Percentiles rank a stretch among this genome's conserved stretches.
Evolutionary conservation across 2,113 vertebrate genomes (phyloP).

Genomic region (Condylura cristata): DNA sequence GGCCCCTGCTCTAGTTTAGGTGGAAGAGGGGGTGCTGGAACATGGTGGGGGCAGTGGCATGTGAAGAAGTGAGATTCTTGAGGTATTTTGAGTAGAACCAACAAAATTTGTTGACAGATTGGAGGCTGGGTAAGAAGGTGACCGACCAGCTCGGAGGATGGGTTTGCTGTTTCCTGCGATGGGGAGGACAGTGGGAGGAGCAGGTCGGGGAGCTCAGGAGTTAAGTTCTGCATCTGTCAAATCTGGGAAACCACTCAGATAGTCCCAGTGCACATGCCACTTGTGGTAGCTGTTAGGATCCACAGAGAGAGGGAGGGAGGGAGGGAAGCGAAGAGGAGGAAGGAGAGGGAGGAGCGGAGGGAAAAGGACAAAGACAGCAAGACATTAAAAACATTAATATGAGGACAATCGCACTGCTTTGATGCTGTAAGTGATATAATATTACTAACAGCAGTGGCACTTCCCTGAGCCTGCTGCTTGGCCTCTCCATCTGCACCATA

Average conservation of each 20-base stretch:
- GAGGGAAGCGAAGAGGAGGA: not conserved
- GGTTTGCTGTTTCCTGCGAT: not conserved
- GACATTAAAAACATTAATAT: not conserved
- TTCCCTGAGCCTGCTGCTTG: not conserved
- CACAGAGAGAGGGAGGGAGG: not conserved
- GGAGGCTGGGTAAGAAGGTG: not conserved
- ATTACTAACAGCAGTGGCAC: not conserved
- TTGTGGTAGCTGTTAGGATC: not conserved
- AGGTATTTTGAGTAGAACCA: not conserved
- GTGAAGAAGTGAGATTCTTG: not conserved
- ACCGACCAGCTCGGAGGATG: not conserved
- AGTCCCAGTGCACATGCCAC: not conserved
- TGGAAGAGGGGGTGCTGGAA: not conserved
- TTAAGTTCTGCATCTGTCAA: not conserved
- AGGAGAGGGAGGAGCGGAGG: too few relatives aligned
- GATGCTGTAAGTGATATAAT: not conserved
- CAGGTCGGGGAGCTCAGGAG: not conserved
- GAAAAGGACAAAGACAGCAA: not conserved
- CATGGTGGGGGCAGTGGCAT: not conserved
- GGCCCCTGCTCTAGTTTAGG: not conserved
- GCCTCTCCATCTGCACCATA: not conserved
- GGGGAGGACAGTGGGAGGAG: not conserved
- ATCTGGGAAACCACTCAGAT: not conserved
- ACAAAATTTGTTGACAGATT: not conserved
- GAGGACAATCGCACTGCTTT: not conserved